A percentile compares a stretch with the other conserved stretches of the same genome.
Conservation (phyloP, 2,113 vertebrate species). For the Thamnaconus septentrionalis region DNA sequence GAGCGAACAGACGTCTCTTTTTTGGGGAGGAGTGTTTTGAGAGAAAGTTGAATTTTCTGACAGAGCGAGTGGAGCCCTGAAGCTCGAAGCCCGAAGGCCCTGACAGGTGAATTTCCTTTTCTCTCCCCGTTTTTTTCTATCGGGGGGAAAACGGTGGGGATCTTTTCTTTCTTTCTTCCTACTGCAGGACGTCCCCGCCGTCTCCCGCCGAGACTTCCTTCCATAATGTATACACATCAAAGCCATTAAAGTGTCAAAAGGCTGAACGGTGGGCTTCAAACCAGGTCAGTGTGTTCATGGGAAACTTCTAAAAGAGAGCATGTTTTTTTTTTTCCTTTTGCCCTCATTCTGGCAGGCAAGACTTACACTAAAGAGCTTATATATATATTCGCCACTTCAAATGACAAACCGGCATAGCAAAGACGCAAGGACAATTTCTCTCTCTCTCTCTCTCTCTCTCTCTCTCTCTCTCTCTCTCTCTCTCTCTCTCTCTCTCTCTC, state of each 20-base stretch:
- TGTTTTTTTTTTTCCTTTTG: conserved; percentile 21
- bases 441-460: neutral
- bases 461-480: neutral
- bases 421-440: conserved; percentile 34
- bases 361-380: conserved; percentile 34
- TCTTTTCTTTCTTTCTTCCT: neutral
- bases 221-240: conserved; percentile 44
- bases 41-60: conserved; percentile 3
- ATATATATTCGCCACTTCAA: conserved; percentile 25
- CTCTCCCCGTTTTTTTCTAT: neutral
- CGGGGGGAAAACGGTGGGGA: neutral
- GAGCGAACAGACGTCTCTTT: too few relatives aligned
- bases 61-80: neutral
- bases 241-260: conserved; percentile 68
- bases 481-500: too few relatives aligned
- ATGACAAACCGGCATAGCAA: conserved; percentile 39
- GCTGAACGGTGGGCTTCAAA: conserved; percentile 31
- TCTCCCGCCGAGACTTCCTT: too few relatives aligned
- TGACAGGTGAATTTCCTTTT: conserved; percentile 1
- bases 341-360: conserved; percentile 53
- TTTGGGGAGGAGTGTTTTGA: too few relatives aligned
- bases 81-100: conserved; percentile 7
- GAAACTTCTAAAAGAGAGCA: conserved; percentile 38
- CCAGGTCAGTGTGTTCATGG: conserved; percentile 47
- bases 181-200: neutral